Percentiles rank a stretch among this genome's conserved stretches.
Evolutionary conservation across 2,113 vertebrate species (phyloP).

Genomic region (Chaetodon trifascialis): DNA sequence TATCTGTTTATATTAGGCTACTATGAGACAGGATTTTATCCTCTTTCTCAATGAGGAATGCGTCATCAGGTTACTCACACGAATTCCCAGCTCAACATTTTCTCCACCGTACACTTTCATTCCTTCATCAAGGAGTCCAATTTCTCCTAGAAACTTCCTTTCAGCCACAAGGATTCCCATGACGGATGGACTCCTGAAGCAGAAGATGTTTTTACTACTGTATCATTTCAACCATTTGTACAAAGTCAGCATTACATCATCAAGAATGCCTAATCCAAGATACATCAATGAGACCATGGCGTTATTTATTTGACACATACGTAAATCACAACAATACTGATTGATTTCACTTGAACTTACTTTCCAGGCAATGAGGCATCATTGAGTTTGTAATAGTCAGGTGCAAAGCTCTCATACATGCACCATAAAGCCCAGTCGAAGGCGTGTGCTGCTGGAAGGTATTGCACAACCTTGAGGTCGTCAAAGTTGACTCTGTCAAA

Average conservation of each 20-base stretch:
- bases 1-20: too few relatives aligned
- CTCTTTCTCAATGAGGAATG: not conserved
- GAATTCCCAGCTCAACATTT: constrained; percentile 94
- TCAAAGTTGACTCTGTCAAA: constrained; percentile 80
- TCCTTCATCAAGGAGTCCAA: constrained; percentile 92
- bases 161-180: constrained; percentile 95
- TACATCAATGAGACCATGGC: not conserved
- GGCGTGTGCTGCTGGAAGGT: constrained; percentile 50
- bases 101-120: constrained; percentile 96
- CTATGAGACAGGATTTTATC: too few relatives aligned
- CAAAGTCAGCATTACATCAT: not conserved
- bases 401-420: constrained; percentile 77
- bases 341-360: constrained; percentile 62
- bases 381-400: constrained; percentile 72
- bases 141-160: constrained; percentile 91
- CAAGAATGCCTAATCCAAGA: not conserved
- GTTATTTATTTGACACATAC: not conserved
- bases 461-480: constrained; percentile 64
- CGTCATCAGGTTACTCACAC: constrained; percentile 83
- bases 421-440: constrained; percentile 85
- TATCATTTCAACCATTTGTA: not conserved
- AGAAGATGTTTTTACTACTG: not conserved
- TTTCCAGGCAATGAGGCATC: constrained; percentile 79
- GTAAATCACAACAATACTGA: not conserved
- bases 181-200: constrained; percentile 91